A percentile compares a stretch with the other conserved stretches of the same genome.
phyloP scores from a whole-genome alignment of 2,888 invertebrate genomes.

The Megaustenia siamemsis region DNA sequence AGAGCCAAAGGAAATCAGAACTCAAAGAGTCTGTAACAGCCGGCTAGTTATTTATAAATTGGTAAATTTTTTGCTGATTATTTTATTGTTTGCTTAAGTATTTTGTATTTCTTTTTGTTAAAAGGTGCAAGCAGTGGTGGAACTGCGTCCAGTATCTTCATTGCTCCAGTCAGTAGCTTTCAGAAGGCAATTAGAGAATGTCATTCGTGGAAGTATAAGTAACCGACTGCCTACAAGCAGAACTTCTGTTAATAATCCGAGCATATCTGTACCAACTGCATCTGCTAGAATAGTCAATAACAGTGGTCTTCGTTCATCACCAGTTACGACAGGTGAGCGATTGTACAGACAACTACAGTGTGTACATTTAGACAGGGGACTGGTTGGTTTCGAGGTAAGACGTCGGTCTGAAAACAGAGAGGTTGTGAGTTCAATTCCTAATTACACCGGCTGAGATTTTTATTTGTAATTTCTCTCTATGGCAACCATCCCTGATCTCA shows the following conservation, averaged over 20 bases:
- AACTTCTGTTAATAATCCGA: background rate
- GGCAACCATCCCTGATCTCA: no score
- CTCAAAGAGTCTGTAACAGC: no score
- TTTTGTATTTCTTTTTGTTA: background rate
- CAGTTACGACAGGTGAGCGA: slow-evolving; percentile 1
- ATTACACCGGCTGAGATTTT: no score
- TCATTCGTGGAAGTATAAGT: slow-evolving; percentile 71
- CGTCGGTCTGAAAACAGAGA: no score
- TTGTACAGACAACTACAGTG: background rate
- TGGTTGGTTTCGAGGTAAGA: no score
- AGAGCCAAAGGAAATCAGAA: no score
- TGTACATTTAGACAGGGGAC: no score
- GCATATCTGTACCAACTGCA: background rate
- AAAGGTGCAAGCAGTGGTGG: slow-evolving; percentile 74
- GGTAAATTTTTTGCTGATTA: no score
- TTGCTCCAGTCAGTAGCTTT: slow-evolving; percentile 72
- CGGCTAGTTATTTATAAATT: no score
- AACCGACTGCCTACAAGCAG: background rate
- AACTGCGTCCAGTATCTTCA: slow-evolving; percentile 77
- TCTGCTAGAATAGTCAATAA: background rate
- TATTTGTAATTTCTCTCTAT: no score
- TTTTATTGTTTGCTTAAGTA: background rate
- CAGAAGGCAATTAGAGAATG: slow-evolving; percentile 74
- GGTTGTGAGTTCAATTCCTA: no score
- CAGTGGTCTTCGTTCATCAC: background rate